Evolutionary conservation across 2,888 invertebrate species (phyloP), one percentile per base, ranked within the genome.

Genomic region (Heliconius ethilla): DNA sequence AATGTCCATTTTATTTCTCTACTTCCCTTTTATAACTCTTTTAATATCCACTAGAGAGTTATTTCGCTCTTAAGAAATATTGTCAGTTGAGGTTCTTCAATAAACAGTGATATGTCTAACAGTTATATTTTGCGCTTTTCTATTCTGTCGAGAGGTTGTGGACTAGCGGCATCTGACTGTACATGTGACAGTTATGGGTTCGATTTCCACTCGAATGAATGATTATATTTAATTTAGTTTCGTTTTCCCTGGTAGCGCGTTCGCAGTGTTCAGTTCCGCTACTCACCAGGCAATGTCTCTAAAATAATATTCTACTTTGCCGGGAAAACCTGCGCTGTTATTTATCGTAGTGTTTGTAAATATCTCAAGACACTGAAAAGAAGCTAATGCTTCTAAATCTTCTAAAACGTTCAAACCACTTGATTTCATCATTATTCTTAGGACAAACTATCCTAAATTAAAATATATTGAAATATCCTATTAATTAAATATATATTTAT

Each of bases 51-150:
- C 72, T 55, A 66, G 76, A 63, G 70, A 27, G 29, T 77, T 73
- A 75, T 75, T 75, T 13, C 51, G 74, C 69, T 77, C 77, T 70
- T 59, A 69, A 77, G 75, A 77, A 77, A 77, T 80, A 79, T 75
- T 80, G 80, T 79, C 79, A 75, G 74, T 74, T 79, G 45, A 18
- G 40, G 18, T 51, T 18, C 70, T 55, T 33, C 72, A n/a, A 59
- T 72, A 72, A 72, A 72, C 72, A 15, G 33, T 55, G 55, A 40
- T 69, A 75, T 37, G 77, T 72, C 27, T 79, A 74, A 76, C 81
- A 84, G 62, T 79, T 80, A 81, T 33, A 22, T 40, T 69, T 69
- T 69, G 40, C 5, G 15, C 6, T 69, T 40, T 69, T 15, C 15
- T 40, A 22, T 29, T 33, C 9, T 66, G 9, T 33, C 3, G 10